Base-by-base conservation (phyloP, 2,113 vertebrate species). In the Pachyramphus minor region DNA sequence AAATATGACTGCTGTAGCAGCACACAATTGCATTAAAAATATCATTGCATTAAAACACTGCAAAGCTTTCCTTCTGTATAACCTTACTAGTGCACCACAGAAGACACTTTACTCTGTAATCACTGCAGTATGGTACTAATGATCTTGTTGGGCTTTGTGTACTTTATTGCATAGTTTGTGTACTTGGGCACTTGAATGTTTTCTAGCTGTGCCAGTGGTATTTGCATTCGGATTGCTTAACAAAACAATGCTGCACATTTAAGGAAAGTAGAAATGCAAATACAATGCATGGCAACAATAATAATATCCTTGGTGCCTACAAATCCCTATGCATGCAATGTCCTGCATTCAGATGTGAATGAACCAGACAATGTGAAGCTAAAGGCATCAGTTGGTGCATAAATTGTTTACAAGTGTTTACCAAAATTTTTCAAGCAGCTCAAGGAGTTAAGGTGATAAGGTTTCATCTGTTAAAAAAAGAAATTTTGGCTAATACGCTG, bases 131-230 rank as follows among this genome's bases (percentile, higher is more conserved):
- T 76, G 82, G 84, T 88, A 45, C 87, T 97, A 96, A 96, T 85
- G 91, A 95, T 75, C 94, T 97, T 89, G 91, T 95, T 95, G 95
- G 94, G 81, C 78, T 95, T 96, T 95, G 89, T 95, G 90, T 92
- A 66, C 91, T 93, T 90, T 95, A 67, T 89, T 87, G 86, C 93
- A 89, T 86, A 89, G 89, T 90, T 95, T 53, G 71, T 96, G 78
- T 91, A 55, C 87, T 96, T 73, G 78, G 89, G 72, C 50, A 73
- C 63, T 91, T 93, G 62, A 71, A 19, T 91, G 67, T 91, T 87
- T 91, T 87, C 89, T 95, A 58, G 91, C 87, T 87, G 63, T 90
- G 78, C 75, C 84, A 80, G 66, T 76, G 28, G n/a, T 91, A 82
- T 94, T 96, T 93, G 60, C 84, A 85, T 91, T 91, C 89, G 90